Evolutionary conservation across 1,140 invertebrate genomes (phyloP), one percentile per base, ranked within the genome.

Genomic region (Drosophila nigrodunni): DNA sequence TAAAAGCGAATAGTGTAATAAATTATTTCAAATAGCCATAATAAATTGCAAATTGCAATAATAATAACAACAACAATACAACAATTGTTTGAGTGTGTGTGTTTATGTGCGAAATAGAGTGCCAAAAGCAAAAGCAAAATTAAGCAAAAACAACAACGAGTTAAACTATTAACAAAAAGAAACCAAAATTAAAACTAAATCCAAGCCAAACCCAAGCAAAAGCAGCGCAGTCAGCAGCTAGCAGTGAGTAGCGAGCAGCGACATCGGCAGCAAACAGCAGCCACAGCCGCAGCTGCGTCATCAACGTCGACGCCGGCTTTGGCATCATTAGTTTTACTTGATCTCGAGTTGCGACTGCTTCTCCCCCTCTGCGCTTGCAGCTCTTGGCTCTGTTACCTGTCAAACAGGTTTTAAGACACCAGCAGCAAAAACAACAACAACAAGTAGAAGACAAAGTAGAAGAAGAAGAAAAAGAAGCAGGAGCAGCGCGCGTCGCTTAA

Each of bases 361-460:
- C 50, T 11, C 9, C 9, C 9, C n/a, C 41, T 11, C 5, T 21
- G 18, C 41, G 47, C 74, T 66, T 66, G 64, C 46, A 47, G 57
- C 44, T 30, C 25, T 47, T 72, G 46, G 65, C 70, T 66, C 55
- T 59, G 66, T 83, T 83, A 88, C 85, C 86, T 89, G 85, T 76
- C 47, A 90, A 89, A 89, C 80, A 76, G 85, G 85, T 89, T 89
- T 90, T 41, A 52, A 57, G 55, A 68, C 61, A 61, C 47, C 49
- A 74, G 60, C 72, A 69, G 43, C 64, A 58, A 39, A 41, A 55
- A 57, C 10, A 21, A 65, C 52, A 64, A 61, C 39, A 25, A 47
- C n/a, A 70, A 57, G 18, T 41, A 74, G 49, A 39, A 74, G 49
- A 25, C 55, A 46, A 59, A 52, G 68, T 15, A 39, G 21, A 65